phyloP scores from a whole-genome alignment of 2,113 vertebrate genomes.

The Thunnus maccoyii region DNA sequence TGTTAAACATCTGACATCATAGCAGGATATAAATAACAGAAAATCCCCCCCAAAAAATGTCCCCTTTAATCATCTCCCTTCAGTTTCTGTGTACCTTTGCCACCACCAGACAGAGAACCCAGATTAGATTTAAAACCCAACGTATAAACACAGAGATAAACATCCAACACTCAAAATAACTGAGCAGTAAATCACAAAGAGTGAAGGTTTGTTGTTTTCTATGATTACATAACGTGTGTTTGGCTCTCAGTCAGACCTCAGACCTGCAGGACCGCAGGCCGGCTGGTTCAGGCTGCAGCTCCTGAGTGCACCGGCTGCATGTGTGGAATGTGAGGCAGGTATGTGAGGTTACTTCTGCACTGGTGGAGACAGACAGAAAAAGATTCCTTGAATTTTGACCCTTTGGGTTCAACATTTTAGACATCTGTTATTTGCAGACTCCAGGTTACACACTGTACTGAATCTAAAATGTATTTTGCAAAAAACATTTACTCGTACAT shows the following conservation, averaged over 20 bases:
- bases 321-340: constrained; percentile 61
- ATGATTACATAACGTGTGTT: constrained; percentile 28
- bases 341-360: constrained; percentile 14
- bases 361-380: neutral
- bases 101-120: too few species aligned
- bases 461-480: constrained; percentile 16
- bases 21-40: too few species aligned
- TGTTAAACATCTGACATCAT: too few species aligned
- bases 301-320: constrained; percentile 1
- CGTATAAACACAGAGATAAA: neutral
- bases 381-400: constrained; percentile 8
- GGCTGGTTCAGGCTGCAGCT: neutral
- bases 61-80: too few species aligned
- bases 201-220: constrained; percentile 16
- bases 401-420: too few species aligned
- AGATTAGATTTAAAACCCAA: too few species aligned
- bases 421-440: neutral
- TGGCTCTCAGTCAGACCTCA: neutral
- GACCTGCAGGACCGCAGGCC: neutral
- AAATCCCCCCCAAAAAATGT: too few species aligned
- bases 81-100: too few species aligned
- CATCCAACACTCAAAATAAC: neutral
- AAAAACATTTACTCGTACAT: too few species aligned
- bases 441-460: neutral
- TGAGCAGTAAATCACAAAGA: neutral